phyloP scores from a whole-genome alignment of 2,113 vertebrate genomes.

The Merops nubicus region DNA sequence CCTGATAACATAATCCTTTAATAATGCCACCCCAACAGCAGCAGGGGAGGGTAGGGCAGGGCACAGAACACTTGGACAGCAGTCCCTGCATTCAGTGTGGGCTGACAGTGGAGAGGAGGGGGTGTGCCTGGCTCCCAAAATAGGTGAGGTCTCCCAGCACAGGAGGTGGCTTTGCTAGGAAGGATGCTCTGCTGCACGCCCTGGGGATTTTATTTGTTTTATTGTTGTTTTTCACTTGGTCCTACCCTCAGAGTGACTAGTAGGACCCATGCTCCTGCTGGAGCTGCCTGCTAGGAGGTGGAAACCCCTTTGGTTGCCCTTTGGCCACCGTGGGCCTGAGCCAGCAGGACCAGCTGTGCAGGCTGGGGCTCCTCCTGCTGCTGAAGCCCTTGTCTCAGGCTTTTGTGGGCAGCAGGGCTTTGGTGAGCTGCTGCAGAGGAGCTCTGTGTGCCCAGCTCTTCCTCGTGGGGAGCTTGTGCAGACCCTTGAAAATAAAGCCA shows the following conservation, averaged over 20 bases:
- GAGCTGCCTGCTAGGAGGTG: background rate
- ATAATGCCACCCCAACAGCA: background rate
- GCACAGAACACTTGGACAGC: background rate
- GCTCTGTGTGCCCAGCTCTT: background rate
- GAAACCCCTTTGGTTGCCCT: background rate
- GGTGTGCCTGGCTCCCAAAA: fast-evolving
- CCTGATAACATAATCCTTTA: conserved; percentile 60
- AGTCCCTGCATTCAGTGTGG: background rate
- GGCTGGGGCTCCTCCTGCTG: background rate
- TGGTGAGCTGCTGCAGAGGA: background rate
- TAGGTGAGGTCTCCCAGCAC: background rate
- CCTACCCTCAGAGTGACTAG: background rate
- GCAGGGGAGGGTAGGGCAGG: background rate
- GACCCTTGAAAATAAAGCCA: background rate
- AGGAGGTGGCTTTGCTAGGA: background rate
- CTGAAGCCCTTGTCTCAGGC: background rate
- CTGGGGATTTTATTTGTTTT: fast-evolving
- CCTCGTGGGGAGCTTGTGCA: background rate
- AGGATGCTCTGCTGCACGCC: background rate
- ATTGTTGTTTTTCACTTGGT: background rate
- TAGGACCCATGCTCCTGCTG: background rate
- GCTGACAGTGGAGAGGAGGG: background rate
- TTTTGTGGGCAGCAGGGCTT: background rate
- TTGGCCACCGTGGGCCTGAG: background rate
- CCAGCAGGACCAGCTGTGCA: background rate